A percentile compares a stretch with the other conserved stretches of the same genome.
Conservation (phyloP, 2,113 vertebrate species). For the Ranitomeya variabilis region DNA sequence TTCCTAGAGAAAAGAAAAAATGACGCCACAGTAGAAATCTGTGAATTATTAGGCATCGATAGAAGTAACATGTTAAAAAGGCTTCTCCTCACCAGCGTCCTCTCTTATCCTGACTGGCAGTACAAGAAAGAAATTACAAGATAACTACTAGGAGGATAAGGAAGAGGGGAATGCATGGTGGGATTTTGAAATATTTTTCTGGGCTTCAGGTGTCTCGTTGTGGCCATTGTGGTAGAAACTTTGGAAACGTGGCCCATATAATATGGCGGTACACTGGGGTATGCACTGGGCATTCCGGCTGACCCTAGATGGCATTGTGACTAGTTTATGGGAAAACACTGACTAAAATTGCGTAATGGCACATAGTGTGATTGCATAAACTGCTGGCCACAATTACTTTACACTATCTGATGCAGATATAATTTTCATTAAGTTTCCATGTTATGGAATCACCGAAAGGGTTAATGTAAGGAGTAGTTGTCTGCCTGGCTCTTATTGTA, state of each 20-base stretch:
- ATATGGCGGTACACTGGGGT: no score
- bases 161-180: not conserved
- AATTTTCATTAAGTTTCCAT: no score
- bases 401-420: no score
- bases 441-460: no score
- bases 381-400: no score
- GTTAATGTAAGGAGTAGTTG: no score
- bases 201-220: not conserved
- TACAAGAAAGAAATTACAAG: not conserved
- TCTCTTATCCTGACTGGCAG: no score
- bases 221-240: not conserved
- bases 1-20: not conserved
- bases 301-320: not conserved
- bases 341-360: no score
- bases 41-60: not conserved
- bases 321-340: no score
- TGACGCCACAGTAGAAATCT: not conserved
- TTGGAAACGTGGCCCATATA: not conserved
- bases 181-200: not conserved
- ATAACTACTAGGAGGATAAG: not conserved
- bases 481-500: no score
- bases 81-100: no score
- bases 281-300: not conserved
- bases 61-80: not conserved
- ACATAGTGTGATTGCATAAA: no score